Percentiles rank a stretch among this genome's conserved stretches.
These are phyloP conservation scores for Hydrolagus affinis DNA, from an alignment of 2,113 vertebrate species.

Conservation along the genomic window DNA sequence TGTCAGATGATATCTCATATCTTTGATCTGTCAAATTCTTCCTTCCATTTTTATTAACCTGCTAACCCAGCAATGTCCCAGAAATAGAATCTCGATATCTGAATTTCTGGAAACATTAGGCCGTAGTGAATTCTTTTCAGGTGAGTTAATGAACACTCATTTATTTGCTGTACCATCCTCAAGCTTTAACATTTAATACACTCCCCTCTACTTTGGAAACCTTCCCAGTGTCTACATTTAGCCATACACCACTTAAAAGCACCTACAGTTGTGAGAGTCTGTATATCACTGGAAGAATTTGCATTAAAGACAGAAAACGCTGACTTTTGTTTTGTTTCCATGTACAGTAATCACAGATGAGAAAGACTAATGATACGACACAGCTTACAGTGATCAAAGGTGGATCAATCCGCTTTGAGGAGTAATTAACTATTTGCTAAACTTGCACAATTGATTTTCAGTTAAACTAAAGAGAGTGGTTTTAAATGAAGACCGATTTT, in stretches of 20 bases:
- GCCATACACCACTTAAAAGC: neutral
- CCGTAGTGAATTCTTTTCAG: neutral
- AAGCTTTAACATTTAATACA: neutral
- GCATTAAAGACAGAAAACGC: conserved; percentile 55
- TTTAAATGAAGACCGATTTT: conserved; percentile 79
- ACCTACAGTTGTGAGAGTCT: neutral
- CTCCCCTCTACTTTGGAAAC: neutral
- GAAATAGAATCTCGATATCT: neutral
- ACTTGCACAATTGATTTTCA: conserved; percentile 84
- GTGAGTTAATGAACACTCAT: neutral
- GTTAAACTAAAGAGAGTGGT: conserved; percentile 76
- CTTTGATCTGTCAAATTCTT: neutral
- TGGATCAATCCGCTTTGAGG: conserved; percentile 77
- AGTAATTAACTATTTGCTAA: conserved; percentile 90
- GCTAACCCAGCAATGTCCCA: too few species aligned
- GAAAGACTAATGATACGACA: conserved; percentile 73
- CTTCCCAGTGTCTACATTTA: conserved; percentile 8
- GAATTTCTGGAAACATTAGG: neutral
- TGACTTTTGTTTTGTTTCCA: conserved; percentile 79
- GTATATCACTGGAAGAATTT: conserved; percentile 19
- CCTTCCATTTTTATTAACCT: neutral
- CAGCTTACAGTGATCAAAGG: conserved; percentile 68
- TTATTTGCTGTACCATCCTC: neutral
- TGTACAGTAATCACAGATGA: conserved; percentile 76
- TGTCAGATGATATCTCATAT: neutral